Base-by-base conservation (phyloP, 2,797 vertebrate genomes). In the Pachyuromys duprasi region DNA sequence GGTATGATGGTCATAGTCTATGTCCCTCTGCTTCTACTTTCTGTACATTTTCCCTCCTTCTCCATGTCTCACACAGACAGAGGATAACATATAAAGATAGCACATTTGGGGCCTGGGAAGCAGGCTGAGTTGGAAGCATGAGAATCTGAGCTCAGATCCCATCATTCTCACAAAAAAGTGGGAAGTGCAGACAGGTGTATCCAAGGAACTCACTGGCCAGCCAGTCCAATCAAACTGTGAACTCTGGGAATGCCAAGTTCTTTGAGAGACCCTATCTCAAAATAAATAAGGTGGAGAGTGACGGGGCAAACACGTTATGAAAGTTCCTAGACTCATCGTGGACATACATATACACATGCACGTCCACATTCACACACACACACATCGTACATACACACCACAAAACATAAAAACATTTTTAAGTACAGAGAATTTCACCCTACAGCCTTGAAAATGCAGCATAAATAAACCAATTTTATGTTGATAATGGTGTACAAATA, bases 381-480 rank as follows among this genome's bases (percentile, higher is more conserved):
- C 17, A 24, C 9, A 79, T 11, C 8, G 24, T 0, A 7, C 9
- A 11, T 0, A 7, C 33, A 60, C 1, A 33, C 31, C 18, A 14
- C 7, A 86, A 69, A 86, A 31, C 42, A 67, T 24, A 69, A 22
- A 67, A 86, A 3, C 49, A 49, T 74, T 93, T 4, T 42, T 90
- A 76, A 92, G 36, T 80, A 7, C 74, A 67, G 26, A 20, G 67
- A 49, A 88, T 45, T 24, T 91, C 22, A 81, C 4, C 12, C 6
- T 14, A 31, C 8, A 83, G 28, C 3, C 74, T 87, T 93, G 13
- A 92, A 95, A 93, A 86, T 86, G 12, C 15, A 93, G 15, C 78
- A 31, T 57, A 88, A 22, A 31, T 89, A 92, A 84, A 53, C 9
- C 26, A 90, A 49, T 28, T 72, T 93, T 88, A 90, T 57, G 70